Percentiles rank a stretch among this genome's conserved stretches.
Evolutionary conservation across 2,797 vertebrate genomes (phyloP).

Genomic region (Distichodus sexfasciatus): DNA sequence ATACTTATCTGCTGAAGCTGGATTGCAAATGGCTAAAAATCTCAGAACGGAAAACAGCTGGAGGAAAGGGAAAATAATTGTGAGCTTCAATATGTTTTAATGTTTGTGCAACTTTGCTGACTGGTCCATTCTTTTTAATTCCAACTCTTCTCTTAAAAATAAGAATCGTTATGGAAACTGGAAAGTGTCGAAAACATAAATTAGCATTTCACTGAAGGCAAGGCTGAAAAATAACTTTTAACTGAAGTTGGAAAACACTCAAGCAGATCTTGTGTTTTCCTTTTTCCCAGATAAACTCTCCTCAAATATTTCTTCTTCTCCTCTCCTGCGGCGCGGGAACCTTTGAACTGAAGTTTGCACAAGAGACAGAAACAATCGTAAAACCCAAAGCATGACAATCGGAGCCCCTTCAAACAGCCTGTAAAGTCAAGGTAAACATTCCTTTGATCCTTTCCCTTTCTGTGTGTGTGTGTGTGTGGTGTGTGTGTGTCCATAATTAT

Average conservation of each 20-base stretch:
- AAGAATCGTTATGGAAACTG: too few relatives aligned
- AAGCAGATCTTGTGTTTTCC: background rate
- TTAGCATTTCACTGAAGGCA: background rate
- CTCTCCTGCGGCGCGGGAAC: background rate
- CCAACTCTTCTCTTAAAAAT: too few relatives aligned
- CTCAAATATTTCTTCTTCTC: slow-evolving; percentile 3
- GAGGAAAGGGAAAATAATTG: too few relatives aligned
- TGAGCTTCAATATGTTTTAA: too few relatives aligned
- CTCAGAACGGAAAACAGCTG: too few relatives aligned
- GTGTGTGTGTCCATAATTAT: background rate
- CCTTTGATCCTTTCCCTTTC: slow-evolving; percentile 13
- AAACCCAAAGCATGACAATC: background rate
- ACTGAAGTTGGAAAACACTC: background rate
- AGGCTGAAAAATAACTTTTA: background rate
- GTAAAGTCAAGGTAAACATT: slow-evolving; percentile 48
- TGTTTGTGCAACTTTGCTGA: too few relatives aligned
- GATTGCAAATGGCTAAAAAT: too few relatives aligned
- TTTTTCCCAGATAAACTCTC: background rate
- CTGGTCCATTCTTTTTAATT: too few relatives aligned
- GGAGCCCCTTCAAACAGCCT: slow-evolving; percentile 6
- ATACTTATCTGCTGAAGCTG: too few relatives aligned
- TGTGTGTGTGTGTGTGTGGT: background rate
- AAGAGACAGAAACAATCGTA: background rate
- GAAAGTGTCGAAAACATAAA: too few relatives aligned
- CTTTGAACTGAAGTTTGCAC: background rate